Evolutionary conservation across 2,888 invertebrate genomes (phyloP), one percentile per base, ranked within the genome.

Genomic region (Geotrupes spiniger): DNA sequence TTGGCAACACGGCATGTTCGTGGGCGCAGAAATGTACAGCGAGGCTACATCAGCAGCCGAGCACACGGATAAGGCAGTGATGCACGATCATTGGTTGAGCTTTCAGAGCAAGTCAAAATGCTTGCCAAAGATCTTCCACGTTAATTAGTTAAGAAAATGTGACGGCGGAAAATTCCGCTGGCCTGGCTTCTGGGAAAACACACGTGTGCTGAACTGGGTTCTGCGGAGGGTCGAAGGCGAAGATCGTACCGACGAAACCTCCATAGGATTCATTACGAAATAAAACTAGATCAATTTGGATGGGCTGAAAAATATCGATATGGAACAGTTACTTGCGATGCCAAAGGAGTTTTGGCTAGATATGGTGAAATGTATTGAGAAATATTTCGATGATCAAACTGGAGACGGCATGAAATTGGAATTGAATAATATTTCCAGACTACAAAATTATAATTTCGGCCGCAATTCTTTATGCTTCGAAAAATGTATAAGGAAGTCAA

Each of bases 11-110:
- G 98, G 97, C 2, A 96, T 99, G 0, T 93, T 96, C 70, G 81
- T 98, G 67, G 99, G 98, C 0, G 90, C 95, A 5, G 76, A 91
- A 4, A 91, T 99, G 90, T 81, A 95, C 60, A 96, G 96, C 44
- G 98, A 99, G 74, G 85, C 98, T 0, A 99, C 99, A 0, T 98
- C 98, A 16, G 99, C 98, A 3, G 98, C 99, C 15, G 99, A 99
- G 75, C 84, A 92, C 70, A 86, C 87, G 82, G 88, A 86, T 36
- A 93, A 92, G 74, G 77, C 84, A 1, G 87, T 99, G 21, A 96
- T 99, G 96, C 92, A 98, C 75, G 99, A 99, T 75, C 98, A 99
- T 73, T 99, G 99, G 98, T 76, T 98, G 58, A 87, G 86, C 58
- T 92, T 99, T 88, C 83, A 84, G 51, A 67, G 79, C 12, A 28